Conservation (phyloP, 2,888 invertebrate species). For the Chaetogeoica ovagalla region DNA sequence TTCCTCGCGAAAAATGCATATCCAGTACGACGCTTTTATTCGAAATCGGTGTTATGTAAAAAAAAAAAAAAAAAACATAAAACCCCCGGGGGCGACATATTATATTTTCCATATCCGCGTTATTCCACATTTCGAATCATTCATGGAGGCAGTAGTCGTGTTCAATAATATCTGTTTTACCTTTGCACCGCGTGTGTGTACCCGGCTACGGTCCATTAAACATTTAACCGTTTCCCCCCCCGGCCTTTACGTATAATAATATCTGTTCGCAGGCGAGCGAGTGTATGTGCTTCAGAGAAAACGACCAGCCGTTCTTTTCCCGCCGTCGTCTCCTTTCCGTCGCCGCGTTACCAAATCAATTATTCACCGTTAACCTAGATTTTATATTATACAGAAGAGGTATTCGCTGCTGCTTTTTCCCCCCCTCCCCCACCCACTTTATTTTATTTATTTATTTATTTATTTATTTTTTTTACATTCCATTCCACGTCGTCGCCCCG, state of each 20-base stretch:
- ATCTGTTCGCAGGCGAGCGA: too few relatives aligned
- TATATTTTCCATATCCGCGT: neutral
- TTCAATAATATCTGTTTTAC: slow-evolving; percentile 25
- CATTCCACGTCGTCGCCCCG: neutral
- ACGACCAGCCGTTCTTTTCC: neutral
- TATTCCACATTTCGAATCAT: slow-evolving; percentile 20
- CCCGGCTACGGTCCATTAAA: slow-evolving; percentile 14
- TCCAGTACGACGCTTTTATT: too few relatives aligned
- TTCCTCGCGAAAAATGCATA: too few relatives aligned
- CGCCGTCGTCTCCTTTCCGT: neutral
- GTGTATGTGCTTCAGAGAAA: too few relatives aligned
- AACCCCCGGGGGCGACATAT: neutral
- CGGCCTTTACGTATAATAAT: neutral
- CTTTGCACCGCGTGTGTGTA: neutral
- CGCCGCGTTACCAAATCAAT: slow-evolving; percentile 18
- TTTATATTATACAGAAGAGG: neutral
- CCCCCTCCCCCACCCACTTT: too few relatives aligned
- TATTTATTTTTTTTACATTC: too few relatives aligned
- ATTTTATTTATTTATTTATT: too few relatives aligned
- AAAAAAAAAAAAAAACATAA: too few relatives aligned
- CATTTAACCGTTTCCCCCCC: slow-evolving; percentile 5
- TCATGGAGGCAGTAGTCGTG: slow-evolving; percentile 7
- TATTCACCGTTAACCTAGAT: slow-evolving; percentile 46
- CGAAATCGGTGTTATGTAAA: too few relatives aligned
- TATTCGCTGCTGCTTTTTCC: too few relatives aligned